Conservation (phyloP, 2,797 vertebrate species). For the Siniperca undulata region DNA sequence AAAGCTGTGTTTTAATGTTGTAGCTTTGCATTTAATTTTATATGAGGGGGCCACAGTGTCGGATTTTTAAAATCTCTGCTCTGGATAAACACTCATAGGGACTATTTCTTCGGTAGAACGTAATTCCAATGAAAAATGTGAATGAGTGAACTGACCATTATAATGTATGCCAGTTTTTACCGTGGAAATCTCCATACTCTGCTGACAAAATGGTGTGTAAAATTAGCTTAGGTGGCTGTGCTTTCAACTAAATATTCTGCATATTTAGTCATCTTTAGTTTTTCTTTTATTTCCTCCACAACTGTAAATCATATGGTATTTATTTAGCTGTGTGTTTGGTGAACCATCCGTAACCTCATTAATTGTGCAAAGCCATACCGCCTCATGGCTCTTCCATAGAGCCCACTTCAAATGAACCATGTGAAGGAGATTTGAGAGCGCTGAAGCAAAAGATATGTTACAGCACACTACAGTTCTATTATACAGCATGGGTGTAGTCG, state of each 20-base stretch:
- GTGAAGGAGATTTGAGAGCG: constrained; percentile 40
- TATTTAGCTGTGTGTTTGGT: constrained; percentile 14
- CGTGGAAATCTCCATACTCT: not conserved
- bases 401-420: constrained; percentile 46
- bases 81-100: too few species aligned
- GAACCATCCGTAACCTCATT: constrained; percentile 42
- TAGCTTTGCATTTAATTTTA: too few species aligned
- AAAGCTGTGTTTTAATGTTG: too few species aligned
- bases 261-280: not conserved
- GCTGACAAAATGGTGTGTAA: not conserved
- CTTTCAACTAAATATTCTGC: not conserved
- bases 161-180: not conserved
- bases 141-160: not conserved
- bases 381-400: constrained; percentile 18
- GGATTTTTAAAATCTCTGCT: too few species aligned
- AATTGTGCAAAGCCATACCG: constrained; percentile 30
- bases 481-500: constrained; percentile 1
- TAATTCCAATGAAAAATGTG: not conserved
- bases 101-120: constrained; percentile 4
- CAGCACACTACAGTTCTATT: constrained; percentile 7
- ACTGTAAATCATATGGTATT: constrained; percentile 6
- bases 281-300: not conserved
- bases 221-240: not conserved
- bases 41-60: too few species aligned
- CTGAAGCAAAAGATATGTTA: constrained; percentile 33